A percentile compares a stretch with the other conserved stretches of the same genome.
These are phyloP conservation scores for Heterotis niloticus DNA, from an alignment of 2,113 vertebrate genomes.

Conservation along the genomic window DNA sequence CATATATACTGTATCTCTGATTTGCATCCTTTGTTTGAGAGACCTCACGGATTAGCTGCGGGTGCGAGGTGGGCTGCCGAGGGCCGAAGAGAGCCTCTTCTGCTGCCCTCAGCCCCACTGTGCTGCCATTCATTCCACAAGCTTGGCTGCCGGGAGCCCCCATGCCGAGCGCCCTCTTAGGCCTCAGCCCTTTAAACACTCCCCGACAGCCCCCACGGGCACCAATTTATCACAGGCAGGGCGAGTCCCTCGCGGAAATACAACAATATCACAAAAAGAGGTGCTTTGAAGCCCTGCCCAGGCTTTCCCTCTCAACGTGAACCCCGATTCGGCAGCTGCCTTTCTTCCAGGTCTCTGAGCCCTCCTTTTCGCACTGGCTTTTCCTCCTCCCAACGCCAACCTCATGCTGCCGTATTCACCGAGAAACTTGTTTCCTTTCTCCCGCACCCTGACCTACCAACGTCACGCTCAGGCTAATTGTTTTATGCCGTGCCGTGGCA, in stretches of 20 bases:
- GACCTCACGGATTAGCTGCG: not conserved
- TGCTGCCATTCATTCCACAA: not conserved
- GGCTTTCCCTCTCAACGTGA: not conserved
- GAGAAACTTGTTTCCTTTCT: not conserved
- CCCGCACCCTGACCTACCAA: conserved; percentile 11
- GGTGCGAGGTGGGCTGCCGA: not conserved
- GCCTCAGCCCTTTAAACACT: not conserved
- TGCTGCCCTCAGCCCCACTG: not conserved
- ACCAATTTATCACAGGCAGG: not conserved
- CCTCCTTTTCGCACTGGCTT: not conserved
- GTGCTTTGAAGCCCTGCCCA: not conserved
- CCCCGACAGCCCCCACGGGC: not conserved
- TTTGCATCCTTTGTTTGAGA: not conserved
- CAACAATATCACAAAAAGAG: not conserved
- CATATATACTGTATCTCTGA: not conserved
- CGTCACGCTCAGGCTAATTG: not conserved
- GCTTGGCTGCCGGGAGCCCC: not conserved
- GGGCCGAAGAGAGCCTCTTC: not conserved
- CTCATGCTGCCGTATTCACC: conserved; percentile 16
- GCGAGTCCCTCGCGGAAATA: not conserved
- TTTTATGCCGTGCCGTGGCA: not conserved
- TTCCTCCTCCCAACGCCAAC: not conserved
- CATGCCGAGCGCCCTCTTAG: not conserved
- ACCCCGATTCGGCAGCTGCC: not conserved
- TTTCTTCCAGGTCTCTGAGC: not conserved